Conservation (phyloP, 2,113 vertebrate genomes). For the Zapus hudsonius region DNA sequence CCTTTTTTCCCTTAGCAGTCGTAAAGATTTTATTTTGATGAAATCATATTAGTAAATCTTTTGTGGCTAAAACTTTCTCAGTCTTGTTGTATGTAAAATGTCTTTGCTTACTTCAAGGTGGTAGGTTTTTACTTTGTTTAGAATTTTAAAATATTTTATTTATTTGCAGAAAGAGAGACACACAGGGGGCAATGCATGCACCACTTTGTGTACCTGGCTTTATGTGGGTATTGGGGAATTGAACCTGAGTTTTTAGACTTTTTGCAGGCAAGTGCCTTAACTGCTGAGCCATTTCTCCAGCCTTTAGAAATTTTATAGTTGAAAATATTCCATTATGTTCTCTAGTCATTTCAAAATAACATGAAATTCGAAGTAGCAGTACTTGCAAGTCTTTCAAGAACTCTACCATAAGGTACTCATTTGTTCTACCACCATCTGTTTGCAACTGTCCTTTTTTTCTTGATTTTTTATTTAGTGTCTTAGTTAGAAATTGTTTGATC, state of each 20-base stretch:
- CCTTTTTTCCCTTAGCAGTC: slow-evolving; percentile 27
- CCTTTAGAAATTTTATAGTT: slow-evolving; percentile 29
- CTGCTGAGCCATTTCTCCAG: too few relatives aligned
- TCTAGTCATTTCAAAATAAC: background rate
- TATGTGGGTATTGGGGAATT: too few relatives aligned
- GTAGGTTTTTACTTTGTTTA: background rate
- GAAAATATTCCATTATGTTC: background rate
- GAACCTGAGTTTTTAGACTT: too few relatives aligned
- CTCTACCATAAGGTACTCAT: background rate
- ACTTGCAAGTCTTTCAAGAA: background rate
- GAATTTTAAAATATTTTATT: too few relatives aligned
- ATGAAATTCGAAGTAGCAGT: background rate
- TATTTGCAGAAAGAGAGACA: too few relatives aligned
- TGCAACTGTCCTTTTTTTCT: background rate
- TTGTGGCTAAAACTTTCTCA: background rate
- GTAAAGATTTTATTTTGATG: slow-evolving; percentile 42
- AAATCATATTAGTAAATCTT: slow-evolving; percentile 3
- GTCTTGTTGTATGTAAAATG: background rate
- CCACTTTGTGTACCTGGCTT: too few relatives aligned
- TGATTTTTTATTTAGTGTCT: background rate
- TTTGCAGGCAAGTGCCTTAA: too few relatives aligned
- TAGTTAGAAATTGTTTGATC: slow-evolving; percentile 31
- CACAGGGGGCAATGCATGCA: too few relatives aligned
- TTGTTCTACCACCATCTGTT: slow-evolving; percentile 22
- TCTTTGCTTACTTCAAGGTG: background rate